phyloP scores from a whole-genome alignment of 2,888 invertebrate species.

The Nebria brevicollis region DNA sequence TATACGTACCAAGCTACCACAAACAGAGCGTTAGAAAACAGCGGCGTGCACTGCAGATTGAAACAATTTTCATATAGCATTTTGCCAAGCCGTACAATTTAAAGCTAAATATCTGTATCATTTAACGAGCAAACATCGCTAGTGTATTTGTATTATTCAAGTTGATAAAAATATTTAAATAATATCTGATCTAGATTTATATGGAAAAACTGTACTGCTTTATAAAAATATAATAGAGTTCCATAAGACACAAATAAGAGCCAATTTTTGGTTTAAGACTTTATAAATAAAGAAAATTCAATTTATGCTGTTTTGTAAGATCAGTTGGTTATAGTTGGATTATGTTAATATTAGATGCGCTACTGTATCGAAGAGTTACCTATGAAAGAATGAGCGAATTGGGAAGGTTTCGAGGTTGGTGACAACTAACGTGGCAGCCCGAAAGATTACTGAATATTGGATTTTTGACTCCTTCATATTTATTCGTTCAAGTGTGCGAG shows the following conservation, averaged over 20 bases:
- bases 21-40: background rate
- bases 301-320: background rate
- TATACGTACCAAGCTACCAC: constrained; percentile 6
- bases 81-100: background rate
- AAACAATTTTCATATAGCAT: background rate
- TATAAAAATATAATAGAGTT: too few relatives aligned
- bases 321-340: background rate
- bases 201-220: too few relatives aligned
- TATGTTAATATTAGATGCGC: background rate
- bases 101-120: background rate
- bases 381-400: background rate
- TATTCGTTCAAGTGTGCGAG: constrained; percentile 39
- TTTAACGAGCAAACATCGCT: background rate
- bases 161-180: too few relatives aligned
- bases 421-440: constrained; percentile 46
- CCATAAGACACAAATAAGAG: background rate
- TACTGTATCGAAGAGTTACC: background rate
- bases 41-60: background rate
- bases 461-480: constrained; percentile 45
- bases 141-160: too few relatives aligned
- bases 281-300: background rate
- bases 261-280: background rate
- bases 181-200: too few relatives aligned
- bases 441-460: constrained; percentile 46
- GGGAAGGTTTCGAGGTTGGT: constrained; percentile 1